Conservation (phyloP, 2,888 invertebrate species). For the Idaea biselata region DNA sequence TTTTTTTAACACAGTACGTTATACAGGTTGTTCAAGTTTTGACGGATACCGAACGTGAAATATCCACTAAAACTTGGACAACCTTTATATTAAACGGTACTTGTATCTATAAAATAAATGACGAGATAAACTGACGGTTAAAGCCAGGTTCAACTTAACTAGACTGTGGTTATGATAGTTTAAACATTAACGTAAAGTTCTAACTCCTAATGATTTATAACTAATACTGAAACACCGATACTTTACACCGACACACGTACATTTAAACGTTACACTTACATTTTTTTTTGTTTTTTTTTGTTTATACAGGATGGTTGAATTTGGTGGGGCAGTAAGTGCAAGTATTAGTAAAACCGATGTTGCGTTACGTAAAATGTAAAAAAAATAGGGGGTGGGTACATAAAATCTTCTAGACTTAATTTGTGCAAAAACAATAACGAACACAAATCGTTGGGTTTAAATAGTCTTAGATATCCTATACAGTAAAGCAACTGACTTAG, state of each 20-base stretch:
- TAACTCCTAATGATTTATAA: constrained; percentile 69
- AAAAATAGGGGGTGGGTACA: too few relatives aligned
- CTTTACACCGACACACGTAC: constrained; percentile 51
- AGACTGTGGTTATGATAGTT: constrained; percentile 44
- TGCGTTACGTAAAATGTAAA: not conserved
- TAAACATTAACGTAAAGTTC: constrained; percentile 73
- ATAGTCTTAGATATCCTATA: too few relatives aligned
- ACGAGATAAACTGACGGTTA: constrained; percentile 55
- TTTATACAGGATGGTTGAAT: not conserved
- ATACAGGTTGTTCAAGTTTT: too few relatives aligned
- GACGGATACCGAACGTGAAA: too few relatives aligned
- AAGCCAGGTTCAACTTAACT: constrained; percentile 56
- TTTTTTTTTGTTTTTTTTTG: constrained; percentile 32
- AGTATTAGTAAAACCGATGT: not conserved
- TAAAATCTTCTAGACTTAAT: too few relatives aligned
- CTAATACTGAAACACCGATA: constrained; percentile 71
- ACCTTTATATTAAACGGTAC: constrained; percentile 20
- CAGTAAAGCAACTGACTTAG: too few relatives aligned
- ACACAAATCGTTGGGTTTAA: too few relatives aligned
- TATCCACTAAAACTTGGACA: constrained; percentile 36
- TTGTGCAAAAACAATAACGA: too few relatives aligned
- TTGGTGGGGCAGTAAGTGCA: not conserved
- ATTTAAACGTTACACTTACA: constrained; percentile 47
- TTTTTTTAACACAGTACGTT: too few relatives aligned
- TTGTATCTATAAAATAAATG: constrained; percentile 14